These are phyloP conservation scores for Hylyphantes graminicola DNA, from an alignment of 1,140 invertebrate species.

Conservation along the genomic window DNA sequence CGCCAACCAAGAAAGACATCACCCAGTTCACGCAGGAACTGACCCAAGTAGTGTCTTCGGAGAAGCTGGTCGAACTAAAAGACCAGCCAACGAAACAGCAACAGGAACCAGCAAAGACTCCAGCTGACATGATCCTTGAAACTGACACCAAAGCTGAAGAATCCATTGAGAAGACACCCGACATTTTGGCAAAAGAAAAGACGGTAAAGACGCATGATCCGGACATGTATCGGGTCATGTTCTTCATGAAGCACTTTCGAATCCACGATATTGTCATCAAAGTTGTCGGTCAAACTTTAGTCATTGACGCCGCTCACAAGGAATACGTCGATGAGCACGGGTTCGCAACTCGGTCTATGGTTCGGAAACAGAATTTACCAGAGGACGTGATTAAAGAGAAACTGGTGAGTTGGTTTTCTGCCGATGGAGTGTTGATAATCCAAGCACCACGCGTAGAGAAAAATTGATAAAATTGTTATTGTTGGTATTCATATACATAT, in stretches of 20 bases:
- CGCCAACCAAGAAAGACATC: too few relatives aligned
- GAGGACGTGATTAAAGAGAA: constrained; percentile 73
- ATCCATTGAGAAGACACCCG: not conserved
- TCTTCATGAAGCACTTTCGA: constrained; percentile 87
- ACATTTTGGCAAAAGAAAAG: not conserved
- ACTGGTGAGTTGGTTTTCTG: constrained; percentile 71
- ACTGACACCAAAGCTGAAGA: not conserved
- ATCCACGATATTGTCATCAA: constrained; percentile 83
- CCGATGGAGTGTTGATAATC: not conserved
- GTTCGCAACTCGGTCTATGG: constrained; percentile 79
- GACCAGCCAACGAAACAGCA: not conserved
- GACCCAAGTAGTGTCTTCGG: too few relatives aligned
- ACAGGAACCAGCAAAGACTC: not conserved
- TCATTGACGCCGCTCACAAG: constrained; percentile 64
- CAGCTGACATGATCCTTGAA: not conserved
- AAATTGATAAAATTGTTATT: not conserved
- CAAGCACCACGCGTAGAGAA: not conserved
- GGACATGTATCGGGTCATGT: constrained; percentile 70
- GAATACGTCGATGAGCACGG: constrained; percentile 71
- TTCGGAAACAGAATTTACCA: constrained; percentile 76
- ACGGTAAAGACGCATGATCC: not conserved
- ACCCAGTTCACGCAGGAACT: too few relatives aligned
- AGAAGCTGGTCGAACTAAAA: too few relatives aligned
- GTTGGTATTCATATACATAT: too few relatives aligned
- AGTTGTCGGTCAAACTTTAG: constrained; percentile 12